phyloP scores from a whole-genome alignment of 2,113 vertebrate genomes.

The Pogonocichla stellata region DNA sequence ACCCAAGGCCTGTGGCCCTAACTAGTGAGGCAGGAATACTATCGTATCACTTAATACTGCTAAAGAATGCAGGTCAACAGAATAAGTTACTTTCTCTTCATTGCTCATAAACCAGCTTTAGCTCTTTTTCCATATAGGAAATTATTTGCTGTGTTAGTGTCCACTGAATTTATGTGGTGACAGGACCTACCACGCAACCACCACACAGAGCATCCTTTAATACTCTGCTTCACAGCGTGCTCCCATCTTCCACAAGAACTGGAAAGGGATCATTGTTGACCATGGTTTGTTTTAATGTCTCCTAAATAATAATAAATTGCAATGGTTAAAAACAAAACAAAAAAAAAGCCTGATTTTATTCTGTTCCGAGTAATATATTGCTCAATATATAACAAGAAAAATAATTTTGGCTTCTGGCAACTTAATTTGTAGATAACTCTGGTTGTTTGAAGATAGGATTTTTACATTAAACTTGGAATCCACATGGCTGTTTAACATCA shows the following conservation, averaged over 20 bases:
- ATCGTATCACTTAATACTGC: not conserved
- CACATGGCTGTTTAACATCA: slow-evolving; percentile 75
- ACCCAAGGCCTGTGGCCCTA: not conserved
- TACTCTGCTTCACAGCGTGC: not conserved
- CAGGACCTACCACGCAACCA: not conserved
- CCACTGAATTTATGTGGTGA: not conserved
- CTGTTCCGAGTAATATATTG: slow-evolving; percentile 51
- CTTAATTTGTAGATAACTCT: slow-evolving; percentile 72
- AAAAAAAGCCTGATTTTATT: not conserved
- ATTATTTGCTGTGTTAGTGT: not conserved
- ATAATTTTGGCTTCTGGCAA: slow-evolving; percentile 67
- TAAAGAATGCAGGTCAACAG: not conserved
- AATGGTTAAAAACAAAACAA: not conserved
- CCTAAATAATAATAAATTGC: slow-evolving; percentile 63
- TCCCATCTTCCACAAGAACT: slow-evolving; percentile 13
- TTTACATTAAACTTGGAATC: slow-evolving; percentile 71
- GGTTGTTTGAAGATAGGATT: slow-evolving; percentile 58
- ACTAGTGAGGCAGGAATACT: not conserved
- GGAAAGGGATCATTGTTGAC: slow-evolving; percentile 60
- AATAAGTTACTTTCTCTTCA: not conserved
- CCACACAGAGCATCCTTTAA: not conserved
- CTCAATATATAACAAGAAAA: slow-evolving; percentile 54
- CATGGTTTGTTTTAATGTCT: slow-evolving; percentile 57
- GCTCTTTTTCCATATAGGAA: not conserved
- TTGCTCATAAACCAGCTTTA: not conserved